Percentiles rank a stretch among this genome's conserved stretches.
Evolutionary conservation across 2,888 invertebrate species (phyloP).

Genomic region (Eupithecia subfuscata): DNA sequence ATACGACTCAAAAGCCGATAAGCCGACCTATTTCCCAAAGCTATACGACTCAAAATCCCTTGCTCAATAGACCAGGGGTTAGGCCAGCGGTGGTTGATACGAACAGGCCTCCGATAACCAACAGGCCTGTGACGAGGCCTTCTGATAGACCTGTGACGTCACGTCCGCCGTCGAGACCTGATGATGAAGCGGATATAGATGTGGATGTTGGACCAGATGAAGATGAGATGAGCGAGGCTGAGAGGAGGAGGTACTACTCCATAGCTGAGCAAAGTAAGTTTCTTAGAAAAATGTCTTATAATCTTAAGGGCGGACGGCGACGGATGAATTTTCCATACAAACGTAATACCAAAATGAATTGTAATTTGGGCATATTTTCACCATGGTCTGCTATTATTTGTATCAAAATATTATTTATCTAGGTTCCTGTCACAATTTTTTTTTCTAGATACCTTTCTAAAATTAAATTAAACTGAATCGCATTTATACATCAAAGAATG

Average conservation of each 20-base stretch:
- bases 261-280: slow-evolving; percentile 69
- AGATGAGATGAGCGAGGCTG: slow-evolving; percentile 64
- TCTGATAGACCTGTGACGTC: slow-evolving; percentile 25
- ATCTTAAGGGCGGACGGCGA: too few species aligned
- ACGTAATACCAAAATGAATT: too few species aligned
- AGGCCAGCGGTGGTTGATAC: slow-evolving; percentile 65
- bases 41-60: slow-evolving; percentile 47
- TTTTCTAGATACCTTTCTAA: too few species aligned
- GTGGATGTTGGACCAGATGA: slow-evolving; percentile 66
- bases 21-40: too few species aligned
- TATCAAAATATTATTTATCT: too few species aligned
- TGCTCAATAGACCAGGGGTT: slow-evolving; percentile 61
- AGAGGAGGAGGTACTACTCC: slow-evolving; percentile 64
- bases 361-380: too few species aligned
- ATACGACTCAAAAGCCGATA: slow-evolving; percentile 49
- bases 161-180: not conserved
- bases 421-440: too few species aligned
- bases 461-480: too few species aligned
- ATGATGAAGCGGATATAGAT: slow-evolving; percentile 56
- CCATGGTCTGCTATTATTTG: too few species aligned
- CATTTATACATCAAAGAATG: too few species aligned
- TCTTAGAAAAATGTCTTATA: too few species aligned
- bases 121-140: slow-evolving; percentile 24
- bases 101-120: slow-evolving; percentile 53
- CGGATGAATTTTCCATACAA: too few species aligned